Base-by-base conservation (phyloP, 2,888 invertebrate species). In the Pristionchus mayeri region DNA sequence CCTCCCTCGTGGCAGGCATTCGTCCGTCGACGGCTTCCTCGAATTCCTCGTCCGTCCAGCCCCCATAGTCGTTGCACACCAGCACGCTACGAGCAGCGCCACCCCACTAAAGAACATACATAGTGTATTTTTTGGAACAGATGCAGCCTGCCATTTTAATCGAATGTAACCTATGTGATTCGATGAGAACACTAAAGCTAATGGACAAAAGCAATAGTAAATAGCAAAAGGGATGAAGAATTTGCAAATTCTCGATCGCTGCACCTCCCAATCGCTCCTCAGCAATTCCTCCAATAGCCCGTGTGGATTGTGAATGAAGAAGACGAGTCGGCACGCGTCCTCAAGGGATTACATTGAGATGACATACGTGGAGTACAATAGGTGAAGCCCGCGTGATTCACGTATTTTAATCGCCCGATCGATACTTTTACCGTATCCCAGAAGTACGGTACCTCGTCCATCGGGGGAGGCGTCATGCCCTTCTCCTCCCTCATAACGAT, bases 401-500 rank as follows among this genome's bases (percentile, higher is more conserved):
- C n/a, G n/a, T n/a, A n/a, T n/a, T n/a, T n/a, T n/a, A n/a, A n/a
- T n/a, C n/a, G n/a, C n/a, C n/a, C n/a, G n/a, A n/a, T 57, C 57
- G 4, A 13, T 16, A 30, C 30, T 30, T 1, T 3, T 27, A 21
- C 40, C n/a, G 40, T 1, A 40, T 40, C 67, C n/a, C 67, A 16
- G n/a, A 2, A 18, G 0, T 40, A n/a, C 67, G n/a, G 9, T 71
- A 40, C 67, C 63, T 18, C 7, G 1, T 54, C 0, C 79, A 79
- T 54, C 37, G 30, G n/a, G 2, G 79, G 79, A 2, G 57, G 54
- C 3, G 7, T 6, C 79, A 79, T 79, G 3, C 2, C 37, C 18
- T 4, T 52, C 79, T 54, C 21, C 40, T 50, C 21, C 2, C 88
- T 84, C 34, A 88, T 84, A 34, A 54, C 21, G 18, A 88, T 63